phyloP scores from a whole-genome alignment of 2,888 invertebrate genomes.

The Synanthedon vespiformis region DNA sequence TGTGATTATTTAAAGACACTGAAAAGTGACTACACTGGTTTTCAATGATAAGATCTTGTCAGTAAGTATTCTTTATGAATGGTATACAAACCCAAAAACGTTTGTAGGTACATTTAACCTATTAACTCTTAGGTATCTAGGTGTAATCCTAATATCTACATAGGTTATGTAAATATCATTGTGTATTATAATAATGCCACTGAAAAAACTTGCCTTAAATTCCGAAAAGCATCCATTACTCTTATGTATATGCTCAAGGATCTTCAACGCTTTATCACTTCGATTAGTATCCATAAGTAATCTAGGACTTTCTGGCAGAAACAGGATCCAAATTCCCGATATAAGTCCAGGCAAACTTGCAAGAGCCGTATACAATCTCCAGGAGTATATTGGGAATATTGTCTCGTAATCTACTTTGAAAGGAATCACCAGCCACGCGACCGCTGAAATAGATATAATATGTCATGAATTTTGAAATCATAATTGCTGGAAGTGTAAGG shows the following conservation, averaged over 20 bases:
- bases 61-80: too few relatives aligned
- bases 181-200: neutral
- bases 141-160: too few relatives aligned
- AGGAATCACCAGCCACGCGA: conserved; percentile 77
- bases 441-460: conserved; percentile 37
- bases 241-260: conserved; percentile 70
- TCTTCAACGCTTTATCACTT: conserved; percentile 66
- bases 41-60: too few relatives aligned
- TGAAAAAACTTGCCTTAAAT: conserved; percentile 55
- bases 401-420: conserved; percentile 36
- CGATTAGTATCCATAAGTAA: conserved; percentile 72
- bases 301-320: conserved; percentile 79
- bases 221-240: conserved; percentile 55
- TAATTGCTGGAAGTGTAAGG: too few relatives aligned
- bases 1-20: too few relatives aligned
- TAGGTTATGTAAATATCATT: neutral
- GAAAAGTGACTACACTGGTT: too few relatives aligned
- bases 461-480: neutral
- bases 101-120: too few relatives aligned
- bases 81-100: too few relatives aligned
- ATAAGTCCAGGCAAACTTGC: conserved; percentile 74
- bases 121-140: too few relatives aligned
- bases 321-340: conserved; percentile 68
- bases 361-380: conserved; percentile 77
- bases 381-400: conserved; percentile 72